Evolutionary conservation across 2,888 invertebrate species (phyloP).

Genomic region (Hydroisotoma schaefferi): DNA sequence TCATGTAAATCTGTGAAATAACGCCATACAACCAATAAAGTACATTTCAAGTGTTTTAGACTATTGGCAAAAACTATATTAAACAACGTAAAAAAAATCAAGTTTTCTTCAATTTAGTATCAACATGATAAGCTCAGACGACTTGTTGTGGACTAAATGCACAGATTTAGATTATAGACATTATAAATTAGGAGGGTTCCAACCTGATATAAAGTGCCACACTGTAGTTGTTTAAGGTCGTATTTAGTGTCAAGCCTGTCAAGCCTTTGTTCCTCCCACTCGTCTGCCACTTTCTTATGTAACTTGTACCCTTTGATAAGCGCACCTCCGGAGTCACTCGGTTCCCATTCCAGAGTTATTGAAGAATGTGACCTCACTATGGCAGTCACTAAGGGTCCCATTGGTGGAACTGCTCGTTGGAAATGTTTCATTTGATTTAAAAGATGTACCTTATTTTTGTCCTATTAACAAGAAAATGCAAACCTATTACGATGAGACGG

Average conservation of each 20-base stretch:
- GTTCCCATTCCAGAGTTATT: constrained; percentile 70
- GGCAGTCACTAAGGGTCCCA: constrained; percentile 68
- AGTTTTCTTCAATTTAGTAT: too few species aligned
- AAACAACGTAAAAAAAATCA: too few species aligned
- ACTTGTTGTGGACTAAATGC: background rate
- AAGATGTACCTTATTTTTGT: background rate
- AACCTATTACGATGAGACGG: constrained; percentile 58
- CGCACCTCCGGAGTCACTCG: constrained; percentile 67
- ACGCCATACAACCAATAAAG: background rate
- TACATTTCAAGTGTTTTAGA: background rate
- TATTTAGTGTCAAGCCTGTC: constrained; percentile 65
- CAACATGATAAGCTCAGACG: too few species aligned
- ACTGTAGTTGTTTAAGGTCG: constrained; percentile 64
- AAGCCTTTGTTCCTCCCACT: constrained; percentile 63
- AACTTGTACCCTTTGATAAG: constrained; percentile 66
- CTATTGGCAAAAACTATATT: background rate
- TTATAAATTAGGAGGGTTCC: constrained; percentile 2
- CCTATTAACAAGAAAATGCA: constrained; percentile 1
- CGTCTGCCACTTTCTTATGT: constrained; percentile 64
- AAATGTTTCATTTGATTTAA: background rate
- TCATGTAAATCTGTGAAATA: constrained; percentile 58
- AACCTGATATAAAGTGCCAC: constrained; percentile 67
- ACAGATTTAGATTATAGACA: background rate
- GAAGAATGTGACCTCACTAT: constrained; percentile 73
- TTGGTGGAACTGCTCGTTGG: constrained; percentile 64